Conservation (phyloP, 2,888 invertebrate genomes). For the Drosophila gaucha region DNA sequence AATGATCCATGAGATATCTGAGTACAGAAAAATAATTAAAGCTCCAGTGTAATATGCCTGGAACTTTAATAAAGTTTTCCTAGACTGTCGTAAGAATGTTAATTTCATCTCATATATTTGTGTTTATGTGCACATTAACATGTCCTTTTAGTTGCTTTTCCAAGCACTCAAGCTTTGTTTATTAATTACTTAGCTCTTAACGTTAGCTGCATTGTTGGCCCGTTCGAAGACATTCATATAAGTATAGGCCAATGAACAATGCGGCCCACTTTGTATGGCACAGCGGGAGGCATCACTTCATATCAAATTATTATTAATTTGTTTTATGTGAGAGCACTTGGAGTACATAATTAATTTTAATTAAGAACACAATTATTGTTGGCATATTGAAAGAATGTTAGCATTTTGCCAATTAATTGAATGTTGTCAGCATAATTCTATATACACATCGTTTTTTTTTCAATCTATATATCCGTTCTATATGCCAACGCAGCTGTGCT, state of each 20-base stretch:
- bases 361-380: conserved; percentile 21
- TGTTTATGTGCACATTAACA: no score
- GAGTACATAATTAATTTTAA: conserved; percentile 55
- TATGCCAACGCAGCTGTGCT: conserved; percentile 35
- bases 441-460: background rate
- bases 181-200: conserved; percentile 40
- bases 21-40: background rate
- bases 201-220: conserved; percentile 17
- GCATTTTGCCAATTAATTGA: conserved; percentile 51
- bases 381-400: conserved; percentile 27
- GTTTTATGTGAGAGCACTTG: conserved; percentile 40
- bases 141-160: conserved; percentile 25
- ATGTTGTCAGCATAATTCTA: conserved; percentile 5
- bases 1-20: background rate
- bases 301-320: conserved; percentile 52
- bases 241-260: conserved; percentile 63
- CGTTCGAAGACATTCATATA: no score
- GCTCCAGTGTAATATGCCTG: background rate
- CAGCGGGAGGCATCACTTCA: conserved; percentile 26
- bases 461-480: conserved; percentile 1
- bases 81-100: conserved; percentile 16
- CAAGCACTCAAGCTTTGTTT: conserved; percentile 3
- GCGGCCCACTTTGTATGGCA: conserved; percentile 30
- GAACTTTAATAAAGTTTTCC: conserved; percentile 11
- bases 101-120: conserved; percentile 23